These are phyloP conservation scores for Pseudorhiza aurosa DNA, from an alignment of 30 jellyfish, hydroid and myxozoan genomes.

Conservation along the genomic window DNA sequence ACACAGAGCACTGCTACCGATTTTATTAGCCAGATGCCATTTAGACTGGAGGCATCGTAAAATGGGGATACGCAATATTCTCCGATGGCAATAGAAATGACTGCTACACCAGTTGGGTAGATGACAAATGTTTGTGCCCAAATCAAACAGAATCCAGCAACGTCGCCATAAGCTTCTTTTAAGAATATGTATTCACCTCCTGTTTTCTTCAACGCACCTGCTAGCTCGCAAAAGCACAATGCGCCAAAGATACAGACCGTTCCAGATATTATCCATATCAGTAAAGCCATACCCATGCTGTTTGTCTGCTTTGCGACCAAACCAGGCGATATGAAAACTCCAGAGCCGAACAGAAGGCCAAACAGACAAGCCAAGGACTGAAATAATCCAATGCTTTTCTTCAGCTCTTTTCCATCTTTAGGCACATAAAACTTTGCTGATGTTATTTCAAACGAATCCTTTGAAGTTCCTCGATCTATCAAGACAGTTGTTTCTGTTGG, in stretches of 20 bases:
- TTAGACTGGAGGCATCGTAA: conserved; percentile 1
- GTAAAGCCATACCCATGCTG: conserved; percentile 44
- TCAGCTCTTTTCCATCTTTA: conserved; percentile 21
- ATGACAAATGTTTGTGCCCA: conserved; percentile 33
- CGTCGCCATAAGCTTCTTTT: conserved; percentile 42
- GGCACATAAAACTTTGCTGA: too few species aligned
- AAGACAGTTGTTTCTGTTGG: neutral
- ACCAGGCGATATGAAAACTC: conserved; percentile 57
- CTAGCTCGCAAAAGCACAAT: conserved; percentile 52
- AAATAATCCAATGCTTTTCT: conserved; percentile 19
- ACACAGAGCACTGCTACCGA: neutral
- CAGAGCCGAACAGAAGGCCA: conserved; percentile 50
- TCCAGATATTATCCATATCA: conserved; percentile 46
- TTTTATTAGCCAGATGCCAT: conserved; percentile 38
- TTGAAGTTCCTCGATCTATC: neutral
- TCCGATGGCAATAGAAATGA: conserved; percentile 12
- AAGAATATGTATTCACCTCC: conserved; percentile 54
- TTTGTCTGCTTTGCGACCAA: conserved; percentile 54
- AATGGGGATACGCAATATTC: conserved; percentile 24
- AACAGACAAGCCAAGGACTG: conserved; percentile 50
- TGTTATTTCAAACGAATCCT: neutral
- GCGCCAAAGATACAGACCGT: conserved; percentile 46
- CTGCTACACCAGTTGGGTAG: conserved; percentile 27
- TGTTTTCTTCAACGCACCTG: conserved; percentile 30
- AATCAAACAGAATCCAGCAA: conserved; percentile 20